Conservation (phyloP, 2,888 invertebrate species). For the Gonocerus acuteangulatus region DNA sequence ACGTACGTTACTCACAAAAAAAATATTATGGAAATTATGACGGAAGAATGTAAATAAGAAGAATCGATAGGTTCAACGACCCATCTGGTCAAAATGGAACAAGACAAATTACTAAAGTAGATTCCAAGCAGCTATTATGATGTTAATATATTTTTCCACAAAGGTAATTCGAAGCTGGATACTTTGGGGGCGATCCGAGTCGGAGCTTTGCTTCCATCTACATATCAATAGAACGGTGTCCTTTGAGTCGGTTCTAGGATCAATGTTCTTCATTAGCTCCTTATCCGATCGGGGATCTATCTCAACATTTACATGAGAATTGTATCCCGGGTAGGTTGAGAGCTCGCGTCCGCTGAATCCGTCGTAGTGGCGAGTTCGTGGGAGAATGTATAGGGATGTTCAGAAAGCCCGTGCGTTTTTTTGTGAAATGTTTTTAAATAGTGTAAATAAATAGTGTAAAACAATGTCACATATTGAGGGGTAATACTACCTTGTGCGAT, state of each 20-base stretch:
- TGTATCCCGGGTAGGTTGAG: too few species aligned
- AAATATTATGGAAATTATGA: neutral
- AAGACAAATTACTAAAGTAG: constrained; percentile 17
- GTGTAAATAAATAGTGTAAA: too few species aligned
- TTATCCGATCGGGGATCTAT: constrained; percentile 10
- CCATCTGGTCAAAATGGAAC: neutral
- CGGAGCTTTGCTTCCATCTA: constrained; percentile 2
- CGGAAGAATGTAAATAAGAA: neutral
- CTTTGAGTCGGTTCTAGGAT: neutral
- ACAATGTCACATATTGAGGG: too few species aligned
- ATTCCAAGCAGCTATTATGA: neutral
- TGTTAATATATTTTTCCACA: constrained; percentile 16
- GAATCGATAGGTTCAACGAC: constrained; percentile 8
- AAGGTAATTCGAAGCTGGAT: constrained; percentile 12
- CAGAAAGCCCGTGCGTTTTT: too few species aligned
- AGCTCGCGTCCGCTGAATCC: neutral
- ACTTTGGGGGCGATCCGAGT: neutral
- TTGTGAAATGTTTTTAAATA: too few species aligned
- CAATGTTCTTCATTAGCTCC: constrained; percentile 24
- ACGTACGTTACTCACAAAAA: too few species aligned
- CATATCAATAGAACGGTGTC: constrained; percentile 9
- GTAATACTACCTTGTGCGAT: too few species aligned
- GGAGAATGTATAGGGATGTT: too few species aligned
- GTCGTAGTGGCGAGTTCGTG: neutral
- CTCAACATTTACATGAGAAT: constrained; percentile 15